Evolutionary conservation across 2,888 invertebrate species (phyloP), one percentile per base, ranked within the genome.

Genomic region (Idaea aversata): DNA sequence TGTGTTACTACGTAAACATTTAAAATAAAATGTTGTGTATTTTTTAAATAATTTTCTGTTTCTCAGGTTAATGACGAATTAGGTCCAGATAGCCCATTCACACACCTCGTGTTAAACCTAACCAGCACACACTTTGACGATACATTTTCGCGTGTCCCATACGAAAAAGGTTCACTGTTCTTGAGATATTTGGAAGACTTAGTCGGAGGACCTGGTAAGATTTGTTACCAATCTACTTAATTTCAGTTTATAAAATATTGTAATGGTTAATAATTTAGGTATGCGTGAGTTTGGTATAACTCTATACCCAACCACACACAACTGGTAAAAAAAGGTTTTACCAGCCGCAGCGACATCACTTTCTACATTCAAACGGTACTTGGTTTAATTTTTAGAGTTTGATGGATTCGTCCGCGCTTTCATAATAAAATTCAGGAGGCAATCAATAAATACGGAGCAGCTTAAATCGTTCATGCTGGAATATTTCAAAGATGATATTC

Each of bases 121-220:
- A 94, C 92, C 63, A 96, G 96, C 6, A 94, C 96, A 2, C 97
- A 98, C 82, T 99, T 99, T 0, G 99, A 99, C 86, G 98, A 98
- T 86, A 95, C 98, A 0, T 98, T 98, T 91, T 97, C 97, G 0
- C 90, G 94, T 5, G 96, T 98, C 57, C 98, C 99, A 0, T 99
- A 99, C 84, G 97, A 98, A 84, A 99, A 99, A 88, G 98, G 99
- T 0, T 97, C 90, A 0, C 95, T 97, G 0, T 96, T 99, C 80
- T 93, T 99, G 38, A 96, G 97, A 77, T 97, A 97, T 86, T 88
- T 99, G 66, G 99, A 99, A 86, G 94, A 95, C 73, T 83, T 95
- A 5, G 91, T 97, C 35, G 98, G 98, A 57, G 98, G 98, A 10
- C 95, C 97, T 71, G 94, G 96, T 96, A 88, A 89, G 88, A 71